phyloP scores from a whole-genome alignment of 2,888 invertebrate genomes.

The Drepanosiphum platanoidis region DNA sequence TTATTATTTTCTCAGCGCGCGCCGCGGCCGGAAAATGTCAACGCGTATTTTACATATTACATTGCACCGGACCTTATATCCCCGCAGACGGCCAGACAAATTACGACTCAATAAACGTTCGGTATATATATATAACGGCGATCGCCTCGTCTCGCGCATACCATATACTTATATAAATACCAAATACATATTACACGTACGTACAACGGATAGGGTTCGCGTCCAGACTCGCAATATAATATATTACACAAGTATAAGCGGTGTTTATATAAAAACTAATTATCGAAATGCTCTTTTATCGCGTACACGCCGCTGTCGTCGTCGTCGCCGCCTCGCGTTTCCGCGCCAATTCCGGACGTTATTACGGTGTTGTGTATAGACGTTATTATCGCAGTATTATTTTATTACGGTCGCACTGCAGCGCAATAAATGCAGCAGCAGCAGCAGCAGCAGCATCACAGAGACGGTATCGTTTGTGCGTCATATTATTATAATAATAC shows the following conservation, averaged over 20 bases:
- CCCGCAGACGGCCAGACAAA: constrained; percentile 41
- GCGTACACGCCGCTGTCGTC: too few relatives aligned
- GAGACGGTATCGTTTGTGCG: too few relatives aligned
- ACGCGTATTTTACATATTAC: too few relatives aligned
- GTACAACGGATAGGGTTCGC: constrained; percentile 7
- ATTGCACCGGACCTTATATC: not conserved
- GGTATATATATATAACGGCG: too few relatives aligned
- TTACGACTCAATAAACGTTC: constrained; percentile 40
- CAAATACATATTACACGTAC: not conserved
- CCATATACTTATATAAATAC: too few relatives aligned
- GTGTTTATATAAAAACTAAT: constrained; percentile 38
- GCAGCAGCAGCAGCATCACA: too few relatives aligned
- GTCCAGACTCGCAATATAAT: not conserved
- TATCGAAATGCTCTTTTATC: constrained; percentile 42
- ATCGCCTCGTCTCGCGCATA: not conserved
- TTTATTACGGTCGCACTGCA: too few relatives aligned
- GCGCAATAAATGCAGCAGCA: too few relatives aligned
- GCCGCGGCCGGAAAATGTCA: too few relatives aligned
- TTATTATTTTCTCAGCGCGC: too few relatives aligned
- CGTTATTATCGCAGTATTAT: too few relatives aligned
- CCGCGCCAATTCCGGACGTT: not conserved
- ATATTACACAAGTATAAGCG: not conserved
- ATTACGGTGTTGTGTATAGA: not conserved
- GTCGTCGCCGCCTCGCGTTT: not conserved
- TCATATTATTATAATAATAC: too few relatives aligned